Conservation (phyloP, 2,113 vertebrate genomes). For the Synodontis membranacea region DNA sequence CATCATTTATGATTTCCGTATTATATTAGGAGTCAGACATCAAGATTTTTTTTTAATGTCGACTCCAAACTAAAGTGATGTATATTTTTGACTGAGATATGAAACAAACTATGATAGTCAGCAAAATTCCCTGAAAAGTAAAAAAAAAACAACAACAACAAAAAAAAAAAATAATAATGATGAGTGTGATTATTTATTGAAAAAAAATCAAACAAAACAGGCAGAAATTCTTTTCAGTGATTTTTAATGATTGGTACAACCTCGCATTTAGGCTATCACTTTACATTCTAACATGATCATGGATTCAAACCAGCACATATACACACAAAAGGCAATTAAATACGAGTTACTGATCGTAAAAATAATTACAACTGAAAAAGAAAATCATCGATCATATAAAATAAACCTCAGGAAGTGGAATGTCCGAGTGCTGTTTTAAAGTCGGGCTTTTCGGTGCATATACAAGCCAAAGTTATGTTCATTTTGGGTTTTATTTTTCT, state of each 20-base stretch:
- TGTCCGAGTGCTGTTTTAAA: conserved; percentile 65
- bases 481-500: conserved; percentile 27
- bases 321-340: conserved; percentile 67
- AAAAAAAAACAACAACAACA: not conserved
- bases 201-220: conserved; percentile 1
- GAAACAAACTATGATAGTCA: not conserved
- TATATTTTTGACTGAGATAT: not conserved
- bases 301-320: conserved; percentile 68
- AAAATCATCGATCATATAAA: conserved; percentile 53
- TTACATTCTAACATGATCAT: conserved; percentile 72
- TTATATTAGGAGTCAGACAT: not conserved
- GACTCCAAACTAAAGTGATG: not conserved
- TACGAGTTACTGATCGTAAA: conserved; percentile 66
- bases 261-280: conserved; percentile 66
- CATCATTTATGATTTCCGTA: not conserved
- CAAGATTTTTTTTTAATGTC: not conserved
- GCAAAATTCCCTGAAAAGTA: not conserved
- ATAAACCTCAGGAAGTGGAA: conserved; percentile 63
- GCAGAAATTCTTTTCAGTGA: conserved; percentile 58
- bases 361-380: conserved; percentile 63
- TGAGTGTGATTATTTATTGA: not conserved
- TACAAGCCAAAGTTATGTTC: conserved; percentile 60
- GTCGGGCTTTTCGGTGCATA: conserved; percentile 57
- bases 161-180: not conserved
- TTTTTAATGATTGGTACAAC: conserved; percentile 78